Conservation (phyloP, 92 coral and sea anemone genomes). For the Porites lobata region DNA sequence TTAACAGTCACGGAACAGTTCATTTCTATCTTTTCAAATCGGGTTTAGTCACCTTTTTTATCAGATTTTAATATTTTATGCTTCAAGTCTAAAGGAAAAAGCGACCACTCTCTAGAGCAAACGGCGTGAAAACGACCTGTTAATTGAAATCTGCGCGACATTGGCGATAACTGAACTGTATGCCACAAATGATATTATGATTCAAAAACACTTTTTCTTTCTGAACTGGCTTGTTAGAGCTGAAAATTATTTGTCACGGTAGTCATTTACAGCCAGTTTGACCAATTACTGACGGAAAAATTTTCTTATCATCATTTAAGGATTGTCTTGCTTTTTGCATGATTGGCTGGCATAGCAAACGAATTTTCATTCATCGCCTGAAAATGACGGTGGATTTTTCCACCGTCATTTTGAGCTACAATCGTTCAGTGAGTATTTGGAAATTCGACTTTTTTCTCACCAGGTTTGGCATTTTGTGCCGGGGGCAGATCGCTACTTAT, state of each 20-base stretch:
- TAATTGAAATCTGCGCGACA: too few relatives aligned
- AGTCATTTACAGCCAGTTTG: slow-evolving; percentile 9
- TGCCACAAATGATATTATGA: neutral
- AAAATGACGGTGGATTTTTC: slow-evolving; percentile 10
- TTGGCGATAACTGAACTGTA: too few relatives aligned
- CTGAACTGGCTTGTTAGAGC: neutral
- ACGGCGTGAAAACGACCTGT: too few relatives aligned
- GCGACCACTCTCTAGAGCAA: neutral
- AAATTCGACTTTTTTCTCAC: too few relatives aligned
- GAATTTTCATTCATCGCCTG: neutral
- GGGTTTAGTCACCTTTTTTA: too few relatives aligned
- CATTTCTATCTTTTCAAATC: too few relatives aligned
- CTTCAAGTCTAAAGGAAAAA: too few relatives aligned
- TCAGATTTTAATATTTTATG: too few relatives aligned
- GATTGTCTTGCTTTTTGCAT: slow-evolving; percentile 11
- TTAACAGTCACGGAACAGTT: too few relatives aligned
- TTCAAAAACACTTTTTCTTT: neutral
- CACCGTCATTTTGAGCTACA: too few relatives aligned
- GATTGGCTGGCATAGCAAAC: neutral
- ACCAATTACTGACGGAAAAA: neutral
- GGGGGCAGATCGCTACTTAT: too few relatives aligned
- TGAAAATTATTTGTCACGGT: slow-evolving; percentile 1
- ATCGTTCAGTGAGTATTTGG: slow-evolving; percentile 7
- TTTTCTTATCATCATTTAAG: neutral
- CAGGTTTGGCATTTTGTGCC: too few relatives aligned